Evolutionary conservation across 2,888 invertebrate species (phyloP).

Genomic region (Acleris literana): DNA sequence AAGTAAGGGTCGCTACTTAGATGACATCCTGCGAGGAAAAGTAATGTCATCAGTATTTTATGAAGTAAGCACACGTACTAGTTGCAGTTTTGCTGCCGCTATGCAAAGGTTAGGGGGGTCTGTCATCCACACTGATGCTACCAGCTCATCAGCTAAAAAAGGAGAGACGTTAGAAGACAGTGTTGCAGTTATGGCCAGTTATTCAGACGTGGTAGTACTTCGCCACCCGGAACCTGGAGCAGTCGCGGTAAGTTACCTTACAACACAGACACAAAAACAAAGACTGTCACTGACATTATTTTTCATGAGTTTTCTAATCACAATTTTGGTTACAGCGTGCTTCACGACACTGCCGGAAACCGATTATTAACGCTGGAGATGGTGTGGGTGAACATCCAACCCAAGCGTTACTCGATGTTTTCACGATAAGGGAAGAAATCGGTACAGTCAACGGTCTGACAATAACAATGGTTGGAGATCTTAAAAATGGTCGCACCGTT

Average conservation of each 20-base stretch:
- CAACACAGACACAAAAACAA: too few species aligned
- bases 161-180: slow-evolving; percentile 97
- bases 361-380: slow-evolving; percentile 99
- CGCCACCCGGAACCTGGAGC: slow-evolving; percentile 97
- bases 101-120: slow-evolving; percentile 98
- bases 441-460: slow-evolving; percentile 99
- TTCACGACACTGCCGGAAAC: slow-evolving; percentile 91
- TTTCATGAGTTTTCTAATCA: background rate
- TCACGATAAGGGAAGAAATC: slow-evolving; percentile 99
- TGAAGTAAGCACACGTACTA: slow-evolving; percentile 98
- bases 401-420: slow-evolving; percentile 98
- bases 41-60: slow-evolving; percentile 98
- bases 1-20: slow-evolving; percentile 91
- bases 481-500: slow-evolving; percentile 98
- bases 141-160: slow-evolving; percentile 96
- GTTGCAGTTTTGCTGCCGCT: slow-evolving; percentile 97
- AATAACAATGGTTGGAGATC: slow-evolving; percentile 98
- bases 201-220: slow-evolving; percentile 96
- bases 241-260: slow-evolving; percentile 86
- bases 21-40: slow-evolving; percentile 95
- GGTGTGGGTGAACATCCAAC: slow-evolving; percentile 99
- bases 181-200: slow-evolving; percentile 93
- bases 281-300: too few species aligned
- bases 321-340: slow-evolving; percentile 85
- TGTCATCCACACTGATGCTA: slow-evolving; percentile 95